Evolutionary conservation across 2,888 invertebrate species (phyloP), one percentile per base, ranked within the genome.

Genomic region (Nemurella pictetii): DNA sequence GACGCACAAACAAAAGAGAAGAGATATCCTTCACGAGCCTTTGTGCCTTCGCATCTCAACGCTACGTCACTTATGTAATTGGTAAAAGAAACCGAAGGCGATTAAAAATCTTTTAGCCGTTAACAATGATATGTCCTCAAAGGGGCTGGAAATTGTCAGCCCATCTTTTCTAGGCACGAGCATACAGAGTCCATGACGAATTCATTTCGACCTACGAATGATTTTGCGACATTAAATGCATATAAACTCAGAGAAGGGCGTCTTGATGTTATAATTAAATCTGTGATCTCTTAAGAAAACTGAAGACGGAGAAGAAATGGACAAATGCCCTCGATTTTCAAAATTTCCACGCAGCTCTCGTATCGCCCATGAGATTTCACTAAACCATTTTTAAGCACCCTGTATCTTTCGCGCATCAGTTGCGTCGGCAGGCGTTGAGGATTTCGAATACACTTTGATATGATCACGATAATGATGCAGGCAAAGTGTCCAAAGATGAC

Each of bases 1-100:
- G 75, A 9, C 30, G 32, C 80, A 72, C 72, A 35, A 83, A 77
- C 83, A 83, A 85, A 75, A 30, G 85, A 29, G 25, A 75, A 80
- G 30, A 73, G 83, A 83, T 80, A 85, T 85, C 85, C 83, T 85
- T 85, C 85, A 85, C 55, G 83, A 36, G 26, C 72, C 81, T 84
- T 84, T 84, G 84, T 84, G 35, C 80, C 35, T 72, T 77, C 12
- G 83, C 30, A 29, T 55, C 26, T 80, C 80, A 80, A 80, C 80
- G 55, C 32, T 36, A 78, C 74, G 80, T 78, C 80, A 75, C 75
- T 83, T 32, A 35, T 80, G 73, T 80, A 83, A 83, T 85, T 83
- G 83, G 85, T 78, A 78, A 85, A 82, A 85, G 80, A 85, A 85
- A 83, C 73, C 72, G 26, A 80, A 30, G 29, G 80, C 32, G 80